These are phyloP conservation scores for Lepas anatifera DNA, from an alignment of 2,888 invertebrate species.

Conservation along the genomic window DNA sequence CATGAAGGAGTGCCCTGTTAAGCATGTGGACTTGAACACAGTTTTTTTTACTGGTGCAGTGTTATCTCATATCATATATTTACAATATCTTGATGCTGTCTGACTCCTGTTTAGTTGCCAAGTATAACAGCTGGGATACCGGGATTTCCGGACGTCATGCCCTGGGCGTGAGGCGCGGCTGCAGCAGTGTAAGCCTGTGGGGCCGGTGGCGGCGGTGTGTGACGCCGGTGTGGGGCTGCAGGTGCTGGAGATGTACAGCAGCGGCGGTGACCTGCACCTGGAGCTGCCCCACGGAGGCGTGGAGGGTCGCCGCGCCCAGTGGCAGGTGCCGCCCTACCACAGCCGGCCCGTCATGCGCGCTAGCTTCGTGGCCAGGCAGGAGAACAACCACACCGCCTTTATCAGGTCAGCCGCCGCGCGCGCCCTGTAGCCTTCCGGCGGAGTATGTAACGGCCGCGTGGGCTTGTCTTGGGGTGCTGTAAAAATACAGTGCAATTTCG, in stretches of 20 bases:
- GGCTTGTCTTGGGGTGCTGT: too few relatives aligned
- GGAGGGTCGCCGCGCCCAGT: constrained; percentile 66
- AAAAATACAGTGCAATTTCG: too few relatives aligned
- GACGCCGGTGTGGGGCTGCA: constrained; percentile 24
- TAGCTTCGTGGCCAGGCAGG: constrained; percentile 58
- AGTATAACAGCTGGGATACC: too few relatives aligned
- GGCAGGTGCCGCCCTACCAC: constrained; percentile 83
- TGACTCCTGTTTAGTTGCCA: too few relatives aligned
- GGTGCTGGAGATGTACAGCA: constrained; percentile 46
- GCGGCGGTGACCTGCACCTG: constrained; percentile 78
- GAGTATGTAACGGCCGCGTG: too few relatives aligned
- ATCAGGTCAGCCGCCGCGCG: constrained; percentile 44
- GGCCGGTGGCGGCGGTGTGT: not conserved
- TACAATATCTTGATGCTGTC: too few relatives aligned
- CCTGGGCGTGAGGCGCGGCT: too few relatives aligned
- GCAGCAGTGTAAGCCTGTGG: not conserved
- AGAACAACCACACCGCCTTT: constrained; percentile 73
- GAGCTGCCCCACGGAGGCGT: constrained; percentile 58
- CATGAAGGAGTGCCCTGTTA: too few relatives aligned
- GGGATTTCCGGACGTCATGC: too few relatives aligned
- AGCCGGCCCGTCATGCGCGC: constrained; percentile 78
- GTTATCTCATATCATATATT: too few relatives aligned
- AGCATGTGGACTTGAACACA: too few relatives aligned
- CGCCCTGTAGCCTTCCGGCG: constrained; percentile 22
- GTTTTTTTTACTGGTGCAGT: too few relatives aligned